Evolutionary conservation across 2,888 invertebrate genomes (phyloP).

Genomic region (Drosophila putrida): DNA sequence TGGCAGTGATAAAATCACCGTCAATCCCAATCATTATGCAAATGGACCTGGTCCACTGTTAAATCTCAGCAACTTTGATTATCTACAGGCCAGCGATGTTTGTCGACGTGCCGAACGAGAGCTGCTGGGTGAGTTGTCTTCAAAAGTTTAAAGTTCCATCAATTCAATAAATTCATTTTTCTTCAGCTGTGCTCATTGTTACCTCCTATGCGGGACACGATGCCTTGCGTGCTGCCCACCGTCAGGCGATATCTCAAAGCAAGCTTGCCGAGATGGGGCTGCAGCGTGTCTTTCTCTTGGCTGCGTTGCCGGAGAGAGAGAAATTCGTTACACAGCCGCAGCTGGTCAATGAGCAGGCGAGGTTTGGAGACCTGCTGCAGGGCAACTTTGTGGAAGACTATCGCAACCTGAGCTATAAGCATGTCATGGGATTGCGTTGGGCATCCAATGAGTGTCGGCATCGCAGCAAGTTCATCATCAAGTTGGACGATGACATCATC

Average conservation of each 20-base stretch:
- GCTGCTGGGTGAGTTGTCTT: slow-evolving; percentile 72
- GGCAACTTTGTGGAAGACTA: slow-evolving; percentile 92
- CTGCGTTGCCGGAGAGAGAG: slow-evolving; percentile 87
- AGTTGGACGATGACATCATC: slow-evolving; percentile 93
- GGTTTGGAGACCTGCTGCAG: slow-evolving; percentile 90
- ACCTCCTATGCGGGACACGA: slow-evolving; percentile 92
- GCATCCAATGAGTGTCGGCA: slow-evolving; percentile 87
- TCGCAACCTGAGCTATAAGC: slow-evolving; percentile 92
- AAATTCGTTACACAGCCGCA: slow-evolving; percentile 87
- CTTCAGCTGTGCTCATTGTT: slow-evolving; percentile 87
- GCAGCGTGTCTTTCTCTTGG: slow-evolving; percentile 90
- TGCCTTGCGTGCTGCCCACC: slow-evolving; percentile 89
- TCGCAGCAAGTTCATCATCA: slow-evolving; percentile 89
- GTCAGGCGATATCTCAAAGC: slow-evolving; percentile 88
- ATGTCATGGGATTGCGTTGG: slow-evolving; percentile 93
- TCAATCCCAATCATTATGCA: background rate
- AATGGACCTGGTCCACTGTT: slow-evolving; percentile 58
- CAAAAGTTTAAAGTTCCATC: background rate
- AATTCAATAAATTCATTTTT: background rate
- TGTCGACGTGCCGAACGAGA: slow-evolving; percentile 79
- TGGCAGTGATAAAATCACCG: slow-evolving; percentile 3
- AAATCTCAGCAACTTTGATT: slow-evolving; percentile 80
- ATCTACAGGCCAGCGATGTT: slow-evolving; percentile 74
- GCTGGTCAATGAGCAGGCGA: slow-evolving; percentile 88
- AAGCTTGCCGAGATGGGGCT: slow-evolving; percentile 88